Evolutionary conservation across 1,140 invertebrate genomes (phyloP).

Genomic region (Drosophila takahashii): DNA sequence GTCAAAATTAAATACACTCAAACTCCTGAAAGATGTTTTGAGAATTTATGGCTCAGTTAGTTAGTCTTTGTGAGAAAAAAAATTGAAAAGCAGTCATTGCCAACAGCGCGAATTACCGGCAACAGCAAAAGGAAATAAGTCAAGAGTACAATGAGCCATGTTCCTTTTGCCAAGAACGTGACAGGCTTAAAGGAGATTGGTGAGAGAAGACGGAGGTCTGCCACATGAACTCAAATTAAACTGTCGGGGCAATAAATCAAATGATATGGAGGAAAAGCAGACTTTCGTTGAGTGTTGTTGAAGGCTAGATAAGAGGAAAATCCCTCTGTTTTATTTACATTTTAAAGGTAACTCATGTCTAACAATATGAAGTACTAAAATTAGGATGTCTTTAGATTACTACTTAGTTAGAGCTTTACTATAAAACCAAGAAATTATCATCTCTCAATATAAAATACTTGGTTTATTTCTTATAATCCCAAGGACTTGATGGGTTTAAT

Average conservation of each 20-base stretch:
- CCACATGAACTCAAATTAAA: conserved; percentile 68
- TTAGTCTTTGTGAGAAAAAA: conserved; percentile 9
- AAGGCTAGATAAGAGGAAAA: conserved; percentile 12
- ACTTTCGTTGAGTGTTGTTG: conserved; percentile 10
- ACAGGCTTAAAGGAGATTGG: conserved; percentile 30
- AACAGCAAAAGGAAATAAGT: conserved; percentile 55
- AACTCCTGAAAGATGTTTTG: conserved; percentile 23
- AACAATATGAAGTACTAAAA: not conserved
- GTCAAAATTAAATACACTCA: conserved; percentile 37
- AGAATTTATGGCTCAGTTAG: conserved; percentile 52
- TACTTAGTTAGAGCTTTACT: too few relatives aligned
- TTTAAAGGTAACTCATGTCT: conserved; percentile 32
- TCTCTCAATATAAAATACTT: too few relatives aligned
- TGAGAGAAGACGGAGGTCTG: conserved; percentile 1
- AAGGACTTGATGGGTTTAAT: too few relatives aligned
- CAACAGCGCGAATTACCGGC: conserved; percentile 48
- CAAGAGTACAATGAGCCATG: conserved; percentile 54
- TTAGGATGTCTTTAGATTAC: too few relatives aligned
- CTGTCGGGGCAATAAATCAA: conserved; percentile 73
- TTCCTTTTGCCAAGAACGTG: conserved; percentile 53
- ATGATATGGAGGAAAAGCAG: conserved; percentile 30
- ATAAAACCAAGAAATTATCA: too few relatives aligned
- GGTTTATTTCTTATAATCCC: too few relatives aligned
- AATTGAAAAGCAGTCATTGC: conserved; percentile 46
- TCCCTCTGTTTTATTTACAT: conserved; percentile 4